A percentile compares a stretch with the other conserved stretches of the same genome.
Evolutionary conservation across 2,113 vertebrate species (phyloP).

Genomic region (Burhinus bistriatus): DNA sequence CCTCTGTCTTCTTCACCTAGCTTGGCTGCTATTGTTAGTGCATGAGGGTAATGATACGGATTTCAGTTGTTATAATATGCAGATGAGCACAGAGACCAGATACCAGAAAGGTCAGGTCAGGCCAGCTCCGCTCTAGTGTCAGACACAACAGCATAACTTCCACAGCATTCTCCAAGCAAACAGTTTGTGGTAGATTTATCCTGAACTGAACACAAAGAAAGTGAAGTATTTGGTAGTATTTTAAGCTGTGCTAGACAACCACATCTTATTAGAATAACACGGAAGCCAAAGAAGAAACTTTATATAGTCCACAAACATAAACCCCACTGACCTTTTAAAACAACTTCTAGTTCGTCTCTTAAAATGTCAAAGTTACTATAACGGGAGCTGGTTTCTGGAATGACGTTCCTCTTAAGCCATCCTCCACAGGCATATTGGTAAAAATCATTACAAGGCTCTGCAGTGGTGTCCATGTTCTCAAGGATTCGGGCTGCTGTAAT

Average conservation of each 20-base stretch:
- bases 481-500: slow-evolving; percentile 88
- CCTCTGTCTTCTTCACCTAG: not conserved
- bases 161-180: not conserved
- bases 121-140: not conserved
- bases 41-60: not conserved
- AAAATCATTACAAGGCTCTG: slow-evolving; percentile 87
- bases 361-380: slow-evolving; percentile 95
- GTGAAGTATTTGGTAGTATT: not conserved
- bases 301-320: slow-evolving; percentile 13
- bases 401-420: slow-evolving; percentile 92
- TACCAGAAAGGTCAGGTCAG: not conserved
- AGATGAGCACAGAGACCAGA: not conserved
- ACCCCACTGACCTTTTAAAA: slow-evolving; percentile 89
- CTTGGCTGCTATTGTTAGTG: not conserved
- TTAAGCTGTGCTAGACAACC: slow-evolving; percentile 7
- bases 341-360: slow-evolving; percentile 88
- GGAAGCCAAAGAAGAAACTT: slow-evolving; percentile 25
- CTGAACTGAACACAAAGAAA: not conserved
- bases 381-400: slow-evolving; percentile 91
- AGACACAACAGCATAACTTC: not conserved
- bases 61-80: not conserved
- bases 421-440: slow-evolving; percentile 94
- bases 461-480: slow-evolving; percentile 87
- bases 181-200: not conserved
- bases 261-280: not conserved